Evolutionary conservation across 2,113 vertebrate species (phyloP), one percentile per base, ranked within the genome.

Genomic region (Burhinus bistriatus): DNA sequence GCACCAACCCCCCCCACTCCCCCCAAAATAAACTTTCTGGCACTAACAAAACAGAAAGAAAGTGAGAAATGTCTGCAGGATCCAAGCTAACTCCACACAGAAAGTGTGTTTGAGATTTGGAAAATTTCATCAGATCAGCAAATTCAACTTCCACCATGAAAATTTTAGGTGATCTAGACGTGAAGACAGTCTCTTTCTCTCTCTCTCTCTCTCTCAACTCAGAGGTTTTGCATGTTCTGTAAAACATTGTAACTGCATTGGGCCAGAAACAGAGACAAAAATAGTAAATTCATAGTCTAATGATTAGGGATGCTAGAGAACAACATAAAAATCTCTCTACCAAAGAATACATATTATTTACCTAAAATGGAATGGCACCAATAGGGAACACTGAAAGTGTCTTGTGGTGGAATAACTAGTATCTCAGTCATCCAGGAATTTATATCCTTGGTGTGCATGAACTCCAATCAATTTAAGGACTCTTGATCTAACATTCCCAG

Each of bases 1-100:
- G 8, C 5, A 8, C 2, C 27, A 26, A 12, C 22, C 4, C 4
- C 3, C 1, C 10, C 2, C 27, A 26, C 11, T 19, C 4, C 4
- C 3, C 1, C 10, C 26, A 70, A 52, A 49, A 78, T 47, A n/a
- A 4, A 22, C 5, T 58, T 78, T 49, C 18, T 75, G 49, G 6
- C 16, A 36, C 7, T 71, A 79, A 20, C 0, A 55, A 89, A 93
- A 29, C 8, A 73, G 51, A 65, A 59, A 16, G 15, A 27, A 72
- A 77, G 22, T 9, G 36, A 65, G 44, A 90, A 86, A 44, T 36
- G 2, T 9, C 49, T 54, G 3, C 58, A 86, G 32, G 19, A 47
- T 9, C 7, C 4, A 3, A 42, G 9, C 3, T 68, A 75, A 71
- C 19, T 47, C 20, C 21, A 38, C 27, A 58, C 2, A 73, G 54